A percentile compares a stretch with the other conserved stretches of the same genome.
phyloP scores from a whole-genome alignment of 2,797 vertebrate genomes.

The Macroramphosus scolopax region DNA sequence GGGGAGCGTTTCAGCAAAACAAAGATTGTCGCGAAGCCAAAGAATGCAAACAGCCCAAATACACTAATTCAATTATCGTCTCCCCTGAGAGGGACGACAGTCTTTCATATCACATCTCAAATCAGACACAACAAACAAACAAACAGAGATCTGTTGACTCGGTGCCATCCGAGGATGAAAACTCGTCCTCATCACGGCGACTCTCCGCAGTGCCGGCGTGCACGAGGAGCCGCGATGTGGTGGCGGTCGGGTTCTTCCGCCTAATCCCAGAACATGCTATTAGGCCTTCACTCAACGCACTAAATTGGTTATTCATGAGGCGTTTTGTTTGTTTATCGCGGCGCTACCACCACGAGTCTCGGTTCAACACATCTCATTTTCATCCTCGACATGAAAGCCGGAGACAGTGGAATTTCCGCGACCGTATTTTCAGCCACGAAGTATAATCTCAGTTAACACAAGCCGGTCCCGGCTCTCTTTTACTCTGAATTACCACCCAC shows the following conservation, averaged over 20 bases:
- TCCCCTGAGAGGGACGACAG: slow-evolving; percentile 37
- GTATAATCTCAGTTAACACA: slow-evolving; percentile 80
- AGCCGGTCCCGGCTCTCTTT: slow-evolving; percentile 70
- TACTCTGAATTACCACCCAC: slow-evolving; percentile 75
- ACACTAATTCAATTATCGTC: slow-evolving; percentile 42
- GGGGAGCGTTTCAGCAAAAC: slow-evolving; percentile 51
- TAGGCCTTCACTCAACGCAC: slow-evolving; percentile 48
- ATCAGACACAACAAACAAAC: slow-evolving; percentile 53
- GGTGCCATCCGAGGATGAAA: background rate
- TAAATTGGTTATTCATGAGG: slow-evolving; percentile 67
- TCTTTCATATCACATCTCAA: slow-evolving; percentile 55
- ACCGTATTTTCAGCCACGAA: slow-evolving; percentile 74
- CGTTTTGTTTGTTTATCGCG: slow-evolving; percentile 70
- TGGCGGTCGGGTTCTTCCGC: too few species aligned
- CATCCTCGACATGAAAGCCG: slow-evolving; percentile 74
- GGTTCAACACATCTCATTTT: slow-evolving; percentile 75
- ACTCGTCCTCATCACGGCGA: too few species aligned
- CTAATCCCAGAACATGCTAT: slow-evolving; percentile 39
- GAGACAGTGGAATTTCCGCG: slow-evolving; percentile 69
- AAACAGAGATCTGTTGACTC: slow-evolving; percentile 38
- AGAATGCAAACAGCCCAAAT: too few species aligned
- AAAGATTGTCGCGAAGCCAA: slow-evolving; percentile 51
- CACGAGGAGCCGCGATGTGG: too few species aligned
- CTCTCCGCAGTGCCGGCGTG: too few species aligned
- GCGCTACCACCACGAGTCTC: slow-evolving; percentile 62